Evolutionary conservation across 2,113 vertebrate species (phyloP).

Genomic region (Aramus guarauna): DNA sequence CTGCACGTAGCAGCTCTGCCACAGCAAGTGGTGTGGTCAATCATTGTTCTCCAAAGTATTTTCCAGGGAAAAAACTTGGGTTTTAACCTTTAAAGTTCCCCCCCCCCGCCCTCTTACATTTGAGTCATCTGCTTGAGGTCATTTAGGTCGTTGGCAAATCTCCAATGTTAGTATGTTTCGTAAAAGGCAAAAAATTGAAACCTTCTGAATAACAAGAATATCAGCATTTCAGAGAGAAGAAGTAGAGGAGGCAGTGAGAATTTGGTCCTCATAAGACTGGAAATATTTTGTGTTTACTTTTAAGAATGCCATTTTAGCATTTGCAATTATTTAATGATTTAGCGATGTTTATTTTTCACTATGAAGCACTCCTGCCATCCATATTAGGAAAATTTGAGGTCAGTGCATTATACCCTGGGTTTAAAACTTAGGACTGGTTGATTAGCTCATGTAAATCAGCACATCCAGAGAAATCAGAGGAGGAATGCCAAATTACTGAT

Average conservation of each 20-base stretch:
- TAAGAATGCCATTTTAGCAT: not conserved
- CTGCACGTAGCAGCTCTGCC: not conserved
- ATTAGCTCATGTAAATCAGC: not conserved
- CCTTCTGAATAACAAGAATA: not conserved
- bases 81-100: not conserved
- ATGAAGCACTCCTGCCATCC: not conserved
- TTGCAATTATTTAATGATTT: not conserved
- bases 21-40: not conserved
- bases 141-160: not conserved
- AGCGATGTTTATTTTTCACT: not conserved
- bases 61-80: not conserved
- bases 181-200: not conserved
- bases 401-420: not conserved
- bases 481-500: not conserved
- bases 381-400: not conserved
- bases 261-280: not conserved
- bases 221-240: not conserved
- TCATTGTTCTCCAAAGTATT: not conserved
- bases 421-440: not conserved
- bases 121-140: not conserved
- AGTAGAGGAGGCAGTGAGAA: not conserved
- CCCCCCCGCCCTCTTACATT: not conserved
- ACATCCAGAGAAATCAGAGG: not conserved
- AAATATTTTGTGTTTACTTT: not conserved
- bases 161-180: not conserved